Evolutionary conservation across 2,113 vertebrate genomes (phyloP).

Genomic region (Eubucco bourcierii): DNA sequence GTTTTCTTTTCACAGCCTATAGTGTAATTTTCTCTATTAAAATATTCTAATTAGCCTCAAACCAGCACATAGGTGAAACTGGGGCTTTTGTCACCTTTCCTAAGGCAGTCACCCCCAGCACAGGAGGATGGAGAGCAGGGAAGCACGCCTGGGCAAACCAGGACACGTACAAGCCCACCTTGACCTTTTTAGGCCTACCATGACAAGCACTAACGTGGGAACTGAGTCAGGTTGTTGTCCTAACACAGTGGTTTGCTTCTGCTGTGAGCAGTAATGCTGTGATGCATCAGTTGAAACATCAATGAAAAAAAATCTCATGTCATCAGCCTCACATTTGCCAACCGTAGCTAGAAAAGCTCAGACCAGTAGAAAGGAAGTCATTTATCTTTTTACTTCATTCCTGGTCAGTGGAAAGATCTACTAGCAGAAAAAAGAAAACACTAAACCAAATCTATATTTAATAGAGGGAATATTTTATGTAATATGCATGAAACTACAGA

Average conservation of each 20-base stretch:
- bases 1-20: no score
- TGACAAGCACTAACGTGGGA: background rate
- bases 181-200: no score
- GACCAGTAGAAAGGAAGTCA: background rate
- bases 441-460: slow-evolving; percentile 42
- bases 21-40: no score
- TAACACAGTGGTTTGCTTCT: background rate
- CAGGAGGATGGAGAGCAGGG: no score
- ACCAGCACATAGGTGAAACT: no score
- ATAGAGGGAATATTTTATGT: slow-evolving; percentile 42
- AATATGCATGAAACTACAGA: background rate
- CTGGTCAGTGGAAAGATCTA: slow-evolving; percentile 31
- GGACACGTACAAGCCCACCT: no score
- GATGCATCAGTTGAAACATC: background rate
- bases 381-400: background rate
- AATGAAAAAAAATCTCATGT: background rate
- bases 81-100: no score
- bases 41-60: no score
- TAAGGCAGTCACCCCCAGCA: no score
- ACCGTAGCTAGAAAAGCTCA: background rate
- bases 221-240: background rate
- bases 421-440: background rate
- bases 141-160: no score
- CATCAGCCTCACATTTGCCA: background rate
- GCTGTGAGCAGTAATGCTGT: background rate